Evolutionary conservation across 2,888 invertebrate species (phyloP).

Genomic region (Parnassius mnemosyne): DNA sequence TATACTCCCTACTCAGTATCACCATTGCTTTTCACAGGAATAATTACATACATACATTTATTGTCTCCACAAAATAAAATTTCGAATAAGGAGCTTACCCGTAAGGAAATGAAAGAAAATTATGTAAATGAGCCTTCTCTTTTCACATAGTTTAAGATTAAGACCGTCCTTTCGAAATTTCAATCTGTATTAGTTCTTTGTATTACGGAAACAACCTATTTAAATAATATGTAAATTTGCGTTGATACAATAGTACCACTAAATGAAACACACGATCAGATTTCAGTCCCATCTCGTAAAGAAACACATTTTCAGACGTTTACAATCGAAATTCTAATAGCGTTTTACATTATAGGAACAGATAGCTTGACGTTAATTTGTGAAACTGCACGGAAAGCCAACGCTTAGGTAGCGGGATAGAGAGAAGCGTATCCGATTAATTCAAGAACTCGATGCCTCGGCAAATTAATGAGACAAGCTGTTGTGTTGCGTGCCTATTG

Average conservation of each 20-base stretch:
- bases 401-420: conserved; percentile 55
- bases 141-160: too few relatives aligned
- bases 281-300: background rate
- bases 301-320: conserved; percentile 16
- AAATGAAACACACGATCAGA: too few relatives aligned
- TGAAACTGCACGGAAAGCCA: conserved; percentile 69
- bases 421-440: conserved; percentile 62
- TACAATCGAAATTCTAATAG: conserved; percentile 21
- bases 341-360: conserved; percentile 53
- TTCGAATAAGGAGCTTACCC: too few relatives aligned
- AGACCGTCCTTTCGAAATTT: background rate
- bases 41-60: too few relatives aligned
- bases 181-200: background rate
- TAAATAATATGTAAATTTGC: too few relatives aligned
- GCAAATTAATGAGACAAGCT: conserved; percentile 60
- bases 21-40: too few relatives aligned
- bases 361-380: conserved; percentile 66
- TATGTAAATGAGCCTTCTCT: too few relatives aligned
- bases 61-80: too few relatives aligned
- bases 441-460: conserved; percentile 66
- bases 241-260: too few relatives aligned
- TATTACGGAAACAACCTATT: too few relatives aligned
- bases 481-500: conserved; percentile 56
- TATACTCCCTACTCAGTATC: too few relatives aligned
- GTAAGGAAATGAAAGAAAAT: too few relatives aligned